Conservation (phyloP, 2,113 vertebrate species). For the Nibea albiflora region DNA sequence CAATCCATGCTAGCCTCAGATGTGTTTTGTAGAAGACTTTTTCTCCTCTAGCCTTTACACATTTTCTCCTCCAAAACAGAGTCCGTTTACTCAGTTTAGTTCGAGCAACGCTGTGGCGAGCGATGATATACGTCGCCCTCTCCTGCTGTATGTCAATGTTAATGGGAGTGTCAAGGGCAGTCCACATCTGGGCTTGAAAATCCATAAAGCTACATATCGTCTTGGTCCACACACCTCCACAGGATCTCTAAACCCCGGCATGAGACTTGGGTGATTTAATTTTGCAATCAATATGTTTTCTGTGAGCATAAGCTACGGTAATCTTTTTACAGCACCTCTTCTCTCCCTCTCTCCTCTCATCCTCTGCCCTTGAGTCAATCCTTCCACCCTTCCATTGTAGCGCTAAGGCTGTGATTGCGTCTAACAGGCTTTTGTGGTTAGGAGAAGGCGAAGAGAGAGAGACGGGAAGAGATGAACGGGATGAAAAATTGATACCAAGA, state of each 20-base stretch:
- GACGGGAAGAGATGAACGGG: slow-evolving; percentile 28
- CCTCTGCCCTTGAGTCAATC: slow-evolving; percentile 75
- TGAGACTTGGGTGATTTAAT: slow-evolving; percentile 73
- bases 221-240: slow-evolving; percentile 40
- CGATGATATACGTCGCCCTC: not conserved
- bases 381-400: slow-evolving; percentile 50
- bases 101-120: not conserved
- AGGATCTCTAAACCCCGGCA: slow-evolving; percentile 49
- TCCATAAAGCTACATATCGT: slow-evolving; percentile 69
- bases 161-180: slow-evolving; percentile 71
- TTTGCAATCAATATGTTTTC: slow-evolving; percentile 83
- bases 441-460: slow-evolving; percentile 36
- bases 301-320: slow-evolving; percentile 74
- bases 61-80: not conserved
- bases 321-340: slow-evolving; percentile 77
- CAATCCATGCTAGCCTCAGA: not conserved
- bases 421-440: slow-evolving; percentile 72
- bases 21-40: not conserved
- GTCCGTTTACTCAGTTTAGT: not conserved
- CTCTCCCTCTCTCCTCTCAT: slow-evolving; percentile 60
- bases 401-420: slow-evolving; percentile 68
- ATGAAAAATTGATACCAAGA: slow-evolving; percentile 68
- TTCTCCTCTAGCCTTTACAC: not conserved
- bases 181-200: slow-evolving; percentile 60
- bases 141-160: not conserved